These are phyloP conservation scores for Venusia cambrica DNA, from an alignment of 2,888 invertebrate genomes.

Conservation along the genomic window DNA sequence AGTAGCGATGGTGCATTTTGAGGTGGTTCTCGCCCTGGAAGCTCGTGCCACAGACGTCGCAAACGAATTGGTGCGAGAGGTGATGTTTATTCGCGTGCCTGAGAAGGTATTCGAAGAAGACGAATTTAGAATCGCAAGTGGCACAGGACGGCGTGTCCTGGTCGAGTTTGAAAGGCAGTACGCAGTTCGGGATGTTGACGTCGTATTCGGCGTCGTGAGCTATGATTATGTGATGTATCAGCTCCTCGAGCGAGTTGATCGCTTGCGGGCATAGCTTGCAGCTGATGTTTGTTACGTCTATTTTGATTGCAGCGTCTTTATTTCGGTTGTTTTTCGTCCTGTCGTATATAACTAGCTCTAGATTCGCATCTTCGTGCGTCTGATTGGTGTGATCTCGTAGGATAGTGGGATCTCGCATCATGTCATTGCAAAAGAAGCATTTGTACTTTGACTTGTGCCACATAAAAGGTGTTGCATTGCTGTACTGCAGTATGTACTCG, in stretches of 20 bases:
- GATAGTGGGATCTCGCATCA: slow-evolving; percentile 56
- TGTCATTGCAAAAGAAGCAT: slow-evolving; percentile 68
- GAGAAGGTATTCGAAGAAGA: slow-evolving; percentile 66
- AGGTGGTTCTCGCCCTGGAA: slow-evolving; percentile 74
- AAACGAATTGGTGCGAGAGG: slow-evolving; percentile 69
- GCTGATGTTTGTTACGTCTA: slow-evolving; percentile 60
- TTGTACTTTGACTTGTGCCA: slow-evolving; percentile 69
- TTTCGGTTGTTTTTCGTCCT: slow-evolving; percentile 68
- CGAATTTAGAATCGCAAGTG: slow-evolving; percentile 66
- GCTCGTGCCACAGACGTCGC: slow-evolving; percentile 71
- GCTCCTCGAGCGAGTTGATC: slow-evolving; percentile 55
- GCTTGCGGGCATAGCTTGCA: slow-evolving; percentile 59
- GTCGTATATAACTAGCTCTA: slow-evolving; percentile 62
- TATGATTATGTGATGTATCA: slow-evolving; percentile 69
- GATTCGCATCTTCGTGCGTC: slow-evolving; percentile 56
- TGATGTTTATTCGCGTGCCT: slow-evolving; percentile 71
- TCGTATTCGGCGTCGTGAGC: slow-evolving; percentile 73
- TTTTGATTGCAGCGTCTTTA: slow-evolving; percentile 70
- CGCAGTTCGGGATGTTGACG: slow-evolving; percentile 63
- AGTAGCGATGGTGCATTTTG: slow-evolving; percentile 72
- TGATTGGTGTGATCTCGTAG: slow-evolving; percentile 57
- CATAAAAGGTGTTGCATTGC: slow-evolving; percentile 68
- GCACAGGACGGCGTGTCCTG: slow-evolving; percentile 64
- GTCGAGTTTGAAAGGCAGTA: slow-evolving; percentile 65
- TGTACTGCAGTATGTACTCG: slow-evolving; percentile 67